A percentile compares a stretch with the other conserved stretches of the same genome.
phyloP scores from a whole-genome alignment of 2,113 vertebrate species.

The Leptodactylus fuscus region DNA sequence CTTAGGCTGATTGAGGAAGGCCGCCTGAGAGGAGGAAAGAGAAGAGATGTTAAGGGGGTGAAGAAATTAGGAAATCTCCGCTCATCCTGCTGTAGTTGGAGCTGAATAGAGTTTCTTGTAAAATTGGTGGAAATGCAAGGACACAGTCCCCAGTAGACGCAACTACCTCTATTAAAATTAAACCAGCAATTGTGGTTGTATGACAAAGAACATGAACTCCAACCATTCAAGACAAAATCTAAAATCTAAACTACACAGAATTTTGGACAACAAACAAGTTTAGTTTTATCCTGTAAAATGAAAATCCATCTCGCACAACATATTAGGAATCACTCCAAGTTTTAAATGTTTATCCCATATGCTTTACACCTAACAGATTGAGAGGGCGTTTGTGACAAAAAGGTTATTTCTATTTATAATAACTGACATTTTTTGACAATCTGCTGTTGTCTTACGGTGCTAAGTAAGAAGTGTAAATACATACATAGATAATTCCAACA shows the following conservation, averaged over 20 bases:
- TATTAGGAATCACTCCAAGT: background rate
- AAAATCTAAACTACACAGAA: background rate
- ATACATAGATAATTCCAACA: slow-evolving; percentile 1
- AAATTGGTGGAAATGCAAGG: too few relatives aligned
- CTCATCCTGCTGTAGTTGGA: too few relatives aligned
- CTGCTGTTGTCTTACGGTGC: background rate
- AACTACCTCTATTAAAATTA: too few relatives aligned
- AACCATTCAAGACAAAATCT: too few relatives aligned
- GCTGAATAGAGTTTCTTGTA: too few relatives aligned
- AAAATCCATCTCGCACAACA: background rate
- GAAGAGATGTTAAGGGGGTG: too few relatives aligned
- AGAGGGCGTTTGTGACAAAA: background rate
- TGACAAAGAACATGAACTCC: too few relatives aligned
- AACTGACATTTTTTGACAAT: background rate
- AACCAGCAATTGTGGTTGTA: too few relatives aligned
- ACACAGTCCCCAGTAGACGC: too few relatives aligned
- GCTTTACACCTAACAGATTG: background rate
- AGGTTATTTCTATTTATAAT: background rate
- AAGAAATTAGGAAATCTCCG: too few relatives aligned
- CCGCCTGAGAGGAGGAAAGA: too few relatives aligned
- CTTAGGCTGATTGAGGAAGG: too few relatives aligned
- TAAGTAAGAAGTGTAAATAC: background rate
- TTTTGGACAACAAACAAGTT: background rate
- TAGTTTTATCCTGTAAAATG: background rate
- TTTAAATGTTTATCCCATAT: background rate